Conservation (phyloP, 1,140 invertebrate species). For the Brachionus manjavacas region DNA sequence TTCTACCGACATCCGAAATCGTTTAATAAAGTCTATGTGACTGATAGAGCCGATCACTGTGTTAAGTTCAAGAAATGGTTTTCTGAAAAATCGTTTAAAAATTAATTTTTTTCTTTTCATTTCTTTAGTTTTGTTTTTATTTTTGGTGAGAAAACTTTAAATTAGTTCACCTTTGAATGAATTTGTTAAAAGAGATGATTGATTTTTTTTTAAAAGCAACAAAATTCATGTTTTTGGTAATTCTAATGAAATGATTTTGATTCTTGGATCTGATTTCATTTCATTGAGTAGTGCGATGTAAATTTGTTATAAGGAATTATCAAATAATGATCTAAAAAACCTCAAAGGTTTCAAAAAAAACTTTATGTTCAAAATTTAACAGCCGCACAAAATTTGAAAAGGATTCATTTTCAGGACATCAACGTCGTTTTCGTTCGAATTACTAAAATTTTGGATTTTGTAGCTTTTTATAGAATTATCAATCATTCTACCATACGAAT, state of each 20-base stretch:
- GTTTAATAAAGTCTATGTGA: background rate
- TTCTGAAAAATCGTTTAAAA: background rate
- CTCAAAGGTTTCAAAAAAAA: background rate
- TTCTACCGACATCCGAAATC: background rate
- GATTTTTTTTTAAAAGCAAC: background rate
- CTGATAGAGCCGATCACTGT: background rate
- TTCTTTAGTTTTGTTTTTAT: background rate
- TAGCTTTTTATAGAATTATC: no score
- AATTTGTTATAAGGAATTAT: background rate
- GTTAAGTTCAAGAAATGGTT: background rate
- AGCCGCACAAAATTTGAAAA: no score
- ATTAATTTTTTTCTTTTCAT: background rate
- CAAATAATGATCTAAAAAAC: background rate
- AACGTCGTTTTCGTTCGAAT: no score
- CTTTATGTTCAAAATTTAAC: no score
- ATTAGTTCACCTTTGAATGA: background rate
- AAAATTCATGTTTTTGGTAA: background rate
- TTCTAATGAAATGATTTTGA: background rate
- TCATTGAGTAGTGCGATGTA: background rate
- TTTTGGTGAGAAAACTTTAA: background rate
- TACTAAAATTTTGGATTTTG: no score
- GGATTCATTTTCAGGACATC: no score
- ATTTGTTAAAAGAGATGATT: background rate
- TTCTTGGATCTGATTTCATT: background rate
- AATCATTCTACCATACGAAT: no score